A percentile compares a stretch with the other conserved stretches of the same genome.
phyloP scores from a whole-genome alignment of 2,888 invertebrate species.

The Tenthredo notha region DNA sequence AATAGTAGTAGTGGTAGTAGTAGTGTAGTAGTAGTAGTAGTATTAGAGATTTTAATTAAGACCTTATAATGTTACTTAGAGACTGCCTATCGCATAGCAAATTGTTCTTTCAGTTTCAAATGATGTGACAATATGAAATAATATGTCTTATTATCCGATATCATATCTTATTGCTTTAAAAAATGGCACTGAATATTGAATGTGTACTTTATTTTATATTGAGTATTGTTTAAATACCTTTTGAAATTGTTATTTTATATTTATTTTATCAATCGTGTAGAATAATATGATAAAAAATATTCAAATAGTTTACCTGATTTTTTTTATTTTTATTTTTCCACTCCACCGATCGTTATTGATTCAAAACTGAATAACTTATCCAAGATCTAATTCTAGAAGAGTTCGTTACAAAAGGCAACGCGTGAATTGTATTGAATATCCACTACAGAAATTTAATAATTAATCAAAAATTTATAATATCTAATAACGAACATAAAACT shows the following conservation, averaged over 20 bases:
- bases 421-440: conserved; percentile 70
- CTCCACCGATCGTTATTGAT: not conserved
- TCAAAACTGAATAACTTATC: conserved; percentile 30
- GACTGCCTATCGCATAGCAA: conserved; percentile 45
- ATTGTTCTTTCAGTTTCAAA: conserved; percentile 50
- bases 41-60: conserved; percentile 42
- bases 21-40: conserved; percentile 15
- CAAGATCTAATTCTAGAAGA: conserved; percentile 35
- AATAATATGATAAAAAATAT: not conserved
- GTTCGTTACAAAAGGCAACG: conserved; percentile 76
- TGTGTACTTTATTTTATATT: conserved; percentile 32
- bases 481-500: conserved; percentile 35
- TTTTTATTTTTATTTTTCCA: too few species aligned
- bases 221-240: not conserved
- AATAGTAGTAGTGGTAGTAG: not conserved
- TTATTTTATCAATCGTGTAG: not conserved
- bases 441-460: conserved; percentile 48
- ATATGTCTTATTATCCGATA: conserved; percentile 39
- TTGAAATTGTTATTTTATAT: not conserved
- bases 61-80: conserved; percentile 45
- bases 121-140: conserved; percentile 50
- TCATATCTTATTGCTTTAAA: conserved; percentile 73
- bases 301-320: not conserved
- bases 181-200: conserved; percentile 76
- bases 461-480: conserved; percentile 46